phyloP scores from a whole-genome alignment of 2,888 invertebrate species.

The Ennomos erosarius region DNA sequence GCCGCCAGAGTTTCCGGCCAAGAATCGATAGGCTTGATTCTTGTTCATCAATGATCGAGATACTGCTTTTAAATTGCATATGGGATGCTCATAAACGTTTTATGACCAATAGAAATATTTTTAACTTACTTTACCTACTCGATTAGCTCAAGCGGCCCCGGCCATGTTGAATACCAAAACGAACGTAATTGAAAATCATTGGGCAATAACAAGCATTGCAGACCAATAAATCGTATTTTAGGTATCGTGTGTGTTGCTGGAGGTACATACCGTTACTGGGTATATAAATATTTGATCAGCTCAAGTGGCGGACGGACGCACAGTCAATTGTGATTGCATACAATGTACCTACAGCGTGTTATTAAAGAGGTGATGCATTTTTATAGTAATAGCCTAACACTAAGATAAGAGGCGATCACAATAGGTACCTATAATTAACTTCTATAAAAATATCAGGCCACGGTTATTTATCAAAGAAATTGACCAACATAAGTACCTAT shows the following conservation, averaged over 20 bases:
- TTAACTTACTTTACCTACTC: slow-evolving; percentile 28
- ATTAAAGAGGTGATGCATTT: too few relatives aligned
- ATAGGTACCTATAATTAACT: too few relatives aligned
- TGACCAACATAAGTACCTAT: too few relatives aligned
- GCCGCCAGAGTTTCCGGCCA: slow-evolving; percentile 51
- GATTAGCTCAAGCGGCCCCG: slow-evolving; percentile 21
- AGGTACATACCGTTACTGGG: slow-evolving; percentile 35
- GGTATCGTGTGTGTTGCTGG: slow-evolving; percentile 23
- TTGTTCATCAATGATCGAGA: slow-evolving; percentile 9
- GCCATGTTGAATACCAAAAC: slow-evolving; percentile 27
- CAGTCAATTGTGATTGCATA: slow-evolving; percentile 44
- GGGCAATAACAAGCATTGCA: slow-evolving; percentile 32
- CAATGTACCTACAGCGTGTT: too few relatives aligned
- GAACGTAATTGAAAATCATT: slow-evolving; percentile 45
- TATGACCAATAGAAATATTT: slow-evolving; percentile 22
- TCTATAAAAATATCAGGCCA: too few relatives aligned
- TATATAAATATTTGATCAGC: slow-evolving; percentile 51
- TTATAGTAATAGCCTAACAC: too few relatives aligned
- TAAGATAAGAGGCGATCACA: too few relatives aligned
- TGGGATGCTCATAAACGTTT: slow-evolving; percentile 14
- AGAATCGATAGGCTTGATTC: slow-evolving; percentile 27
- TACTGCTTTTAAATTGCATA: slow-evolving; percentile 7
- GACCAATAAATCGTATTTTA: slow-evolving; percentile 45
- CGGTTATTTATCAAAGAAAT: too few relatives aligned
- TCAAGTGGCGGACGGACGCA: slow-evolving; percentile 37